Conservation (phyloP, 2,797 vertebrate species). For the Decapterus maruadsi region DNA sequence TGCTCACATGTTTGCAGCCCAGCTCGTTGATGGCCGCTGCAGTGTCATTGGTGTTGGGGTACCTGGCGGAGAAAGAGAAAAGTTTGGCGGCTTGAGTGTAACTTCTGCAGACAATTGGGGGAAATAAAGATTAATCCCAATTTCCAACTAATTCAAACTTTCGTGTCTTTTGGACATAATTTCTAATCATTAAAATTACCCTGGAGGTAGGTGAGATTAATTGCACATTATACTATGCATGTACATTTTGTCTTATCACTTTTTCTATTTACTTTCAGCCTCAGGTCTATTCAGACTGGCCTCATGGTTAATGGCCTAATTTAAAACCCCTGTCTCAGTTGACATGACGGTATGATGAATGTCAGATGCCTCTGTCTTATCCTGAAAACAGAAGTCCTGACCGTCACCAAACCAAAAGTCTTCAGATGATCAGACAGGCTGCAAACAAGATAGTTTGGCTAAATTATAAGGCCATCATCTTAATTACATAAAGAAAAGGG, state of each 20-base stretch:
- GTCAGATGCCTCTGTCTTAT: neutral
- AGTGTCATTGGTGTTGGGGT: constrained; percentile 83
- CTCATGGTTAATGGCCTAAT: neutral
- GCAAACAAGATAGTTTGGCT: neutral
- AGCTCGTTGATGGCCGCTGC: constrained; percentile 84
- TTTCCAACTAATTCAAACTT: neutral
- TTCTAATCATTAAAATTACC: neutral
- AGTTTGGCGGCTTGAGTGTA: neutral
- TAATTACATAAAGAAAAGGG: neutral
- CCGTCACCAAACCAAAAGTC: neutral
- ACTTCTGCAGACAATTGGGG: neutral
- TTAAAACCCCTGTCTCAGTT: neutral
- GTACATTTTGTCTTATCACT: neutral
- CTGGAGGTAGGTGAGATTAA: neutral
- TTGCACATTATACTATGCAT: neutral
- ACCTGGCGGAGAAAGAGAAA: constrained; percentile 68
- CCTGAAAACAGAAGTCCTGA: neutral
- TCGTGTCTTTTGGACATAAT: neutral
- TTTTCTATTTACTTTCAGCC: neutral
- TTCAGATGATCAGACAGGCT: neutral
- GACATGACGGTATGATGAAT: neutral
- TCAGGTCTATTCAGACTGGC: neutral
- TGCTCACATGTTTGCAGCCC: constrained; percentile 86
- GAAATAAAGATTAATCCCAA: neutral
- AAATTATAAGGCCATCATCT: neutral